These are phyloP conservation scores for Solenopsis invicta DNA, from an alignment of 1,140 invertebrate species.

Conservation along the genomic window DNA sequence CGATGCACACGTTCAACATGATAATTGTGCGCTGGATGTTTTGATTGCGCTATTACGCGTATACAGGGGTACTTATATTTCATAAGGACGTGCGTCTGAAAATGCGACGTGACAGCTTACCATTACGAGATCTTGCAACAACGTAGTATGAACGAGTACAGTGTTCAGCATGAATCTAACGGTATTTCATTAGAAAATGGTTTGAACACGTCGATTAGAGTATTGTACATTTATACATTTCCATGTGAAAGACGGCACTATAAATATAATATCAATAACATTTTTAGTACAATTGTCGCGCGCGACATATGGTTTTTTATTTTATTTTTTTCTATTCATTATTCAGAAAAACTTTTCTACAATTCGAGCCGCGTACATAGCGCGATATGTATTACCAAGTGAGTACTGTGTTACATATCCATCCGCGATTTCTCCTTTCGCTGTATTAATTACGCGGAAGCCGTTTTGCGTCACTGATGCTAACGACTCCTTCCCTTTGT, in stretches of 20 bases:
- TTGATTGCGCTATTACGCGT: constrained; percentile 52
- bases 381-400: constrained; percentile 6
- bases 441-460: constrained; percentile 70
- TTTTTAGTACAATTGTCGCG: background rate
- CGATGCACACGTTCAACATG: constrained; percentile 31
- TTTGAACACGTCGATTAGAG: background rate
- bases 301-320: background rate
- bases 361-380: background rate
- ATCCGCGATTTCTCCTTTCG: background rate
- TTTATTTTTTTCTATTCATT: background rate
- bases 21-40: constrained; percentile 48
- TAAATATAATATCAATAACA: background rate
- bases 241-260: background rate
- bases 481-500: constrained; percentile 65
- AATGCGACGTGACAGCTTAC: constrained; percentile 46
- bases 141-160: background rate
- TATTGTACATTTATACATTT: background rate
- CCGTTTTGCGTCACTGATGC: constrained; percentile 67
- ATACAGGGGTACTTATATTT: constrained; percentile 44
- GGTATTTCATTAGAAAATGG: background rate
- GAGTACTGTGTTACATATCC: background rate
- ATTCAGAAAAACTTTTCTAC: background rate
- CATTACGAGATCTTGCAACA: constrained; percentile 36
- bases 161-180: constrained; percentile 19
- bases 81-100: constrained; percentile 40